Evolutionary conservation across 2,797 vertebrate genomes (phyloP).

Genomic region (Enteromius viviparus): DNA sequence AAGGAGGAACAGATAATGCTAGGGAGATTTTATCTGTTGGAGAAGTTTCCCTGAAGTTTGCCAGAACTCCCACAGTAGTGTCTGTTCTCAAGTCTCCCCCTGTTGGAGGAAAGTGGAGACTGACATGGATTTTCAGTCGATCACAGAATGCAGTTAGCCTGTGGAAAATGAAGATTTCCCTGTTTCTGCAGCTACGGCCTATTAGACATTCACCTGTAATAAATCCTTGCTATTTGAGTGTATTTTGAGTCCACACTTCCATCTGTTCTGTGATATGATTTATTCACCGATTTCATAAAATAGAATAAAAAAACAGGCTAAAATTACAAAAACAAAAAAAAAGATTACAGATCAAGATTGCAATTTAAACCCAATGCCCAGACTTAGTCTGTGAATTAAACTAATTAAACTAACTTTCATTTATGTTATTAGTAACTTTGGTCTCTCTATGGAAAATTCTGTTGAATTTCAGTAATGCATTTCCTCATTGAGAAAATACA

Average conservation of each 20-base stretch:
- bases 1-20: neutral
- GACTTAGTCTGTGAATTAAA: neutral
- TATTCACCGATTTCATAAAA: neutral
- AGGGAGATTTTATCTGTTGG: slow-evolving; percentile 28
- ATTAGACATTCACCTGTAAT: neutral
- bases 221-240: neutral
- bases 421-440: too few relatives aligned
- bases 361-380: neutral
- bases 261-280: neutral
- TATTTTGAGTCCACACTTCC: neutral
- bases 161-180: neutral
- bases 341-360: neutral
- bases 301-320: neutral
- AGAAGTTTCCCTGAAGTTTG: slow-evolving; percentile 10
- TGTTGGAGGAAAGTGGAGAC: slow-evolving; percentile 20
- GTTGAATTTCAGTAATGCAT: neutral
- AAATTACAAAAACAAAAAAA: neutral
- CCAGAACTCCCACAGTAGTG: neutral
- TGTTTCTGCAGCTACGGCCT: neutral
- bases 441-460: neutral
- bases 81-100: slow-evolving; percentile 26
- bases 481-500: neutral
- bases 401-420: too few relatives aligned
- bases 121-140: neutral
- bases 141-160: neutral